Evolutionary conservation across 2,113 vertebrate genomes (phyloP), one percentile per base, ranked within the genome.

Genomic region (Cavia aperea): DNA sequence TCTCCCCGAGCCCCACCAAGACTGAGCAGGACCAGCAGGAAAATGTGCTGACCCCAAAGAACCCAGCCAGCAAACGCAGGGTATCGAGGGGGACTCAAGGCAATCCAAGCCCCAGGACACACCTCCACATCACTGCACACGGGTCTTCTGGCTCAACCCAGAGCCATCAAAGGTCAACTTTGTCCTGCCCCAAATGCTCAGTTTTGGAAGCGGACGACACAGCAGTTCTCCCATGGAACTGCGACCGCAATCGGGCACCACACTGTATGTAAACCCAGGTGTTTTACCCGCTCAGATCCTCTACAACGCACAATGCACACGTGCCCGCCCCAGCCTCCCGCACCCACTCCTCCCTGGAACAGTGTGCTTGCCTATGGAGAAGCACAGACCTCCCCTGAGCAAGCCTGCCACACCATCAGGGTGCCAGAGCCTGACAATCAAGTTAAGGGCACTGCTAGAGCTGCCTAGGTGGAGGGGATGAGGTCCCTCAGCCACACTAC

Each of bases 161-260:
- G 51, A 78, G 73, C 92, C 54, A 77, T 72, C 43, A 56, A 58
- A 2, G 18, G 65, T 51, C 84, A 65, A 23, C 75, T 86, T 81
- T 91, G 78, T 91, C 93, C 81, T 84, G 26, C 51, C 68, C 75
- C 81, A 93, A 73, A 93, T 16, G 89, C 6, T 66, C 65, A 63
- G 26, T 54, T 88, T 92, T 46, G 36, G 18, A 66, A 84, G 85
- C 72, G 31, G 73, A 19, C n/a, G 72, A 91, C 16, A 4, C 23
- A 15, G 26, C 49, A 75, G 81, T 29, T 82, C 92, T 86, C 65
- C 66, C 62, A 73, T 26, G 36, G 70, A 31, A 29, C n/a, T 43
- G 89, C 75, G 9, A 88, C 4, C 66, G 39, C 36, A 51, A 14
- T 29, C 10, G 62, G 39, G n/a, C 46, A 78, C 11, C 83, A 84